Base-by-base conservation (phyloP, 2,113 vertebrate species). In the Albula glossodonta region DNA sequence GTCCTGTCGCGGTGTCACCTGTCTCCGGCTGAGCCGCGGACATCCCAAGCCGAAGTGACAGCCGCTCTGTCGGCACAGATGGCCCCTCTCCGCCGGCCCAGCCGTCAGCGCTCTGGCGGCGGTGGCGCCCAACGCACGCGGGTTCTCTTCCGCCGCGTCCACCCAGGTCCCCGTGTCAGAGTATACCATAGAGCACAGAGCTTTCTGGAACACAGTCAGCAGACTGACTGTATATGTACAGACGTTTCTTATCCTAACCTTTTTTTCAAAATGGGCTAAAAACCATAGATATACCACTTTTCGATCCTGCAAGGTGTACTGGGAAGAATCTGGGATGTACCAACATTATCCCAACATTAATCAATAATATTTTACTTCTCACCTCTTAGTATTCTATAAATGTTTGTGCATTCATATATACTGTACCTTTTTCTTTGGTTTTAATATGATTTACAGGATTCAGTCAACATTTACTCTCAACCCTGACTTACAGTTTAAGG, bases 1-100 rank as follows among this genome's bases (percentile, higher is more conserved):
- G 95, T 96, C 96, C 96, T 89, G 95, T 96, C 95, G 95, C 93
- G 96, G 96, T 96, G 94, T 97, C 97, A 98, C 96, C 97, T 98
- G 97, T 97, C 97, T 96, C 92, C 95, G 96, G 95, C 97, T 94
- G 93, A 83, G 94, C 96, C 96, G 96, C 94, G 78, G 93, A 88
- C 90, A 93, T 95, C 95, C 78, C 2, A 41, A 97, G 96, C 95
- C 95, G 95, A 97, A 97, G 96, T 97, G 97, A 98, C 97, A 97
- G 95, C 96, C 92, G 89, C 92, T 96, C 95, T 97, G 96, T 96
- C 96, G 95, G 96, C 94, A 89, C 96, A 94, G 94, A 96, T 96
- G 91, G 96, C 96, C 96, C 95, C 92, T 93, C 92, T 92, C 94
- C 92, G 94, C 95, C 96, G 48, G 15, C 78, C 78, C 78, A 79